Evolutionary conservation across 2,888 invertebrate genomes (phyloP).

Genomic region (Bombylius major): DNA sequence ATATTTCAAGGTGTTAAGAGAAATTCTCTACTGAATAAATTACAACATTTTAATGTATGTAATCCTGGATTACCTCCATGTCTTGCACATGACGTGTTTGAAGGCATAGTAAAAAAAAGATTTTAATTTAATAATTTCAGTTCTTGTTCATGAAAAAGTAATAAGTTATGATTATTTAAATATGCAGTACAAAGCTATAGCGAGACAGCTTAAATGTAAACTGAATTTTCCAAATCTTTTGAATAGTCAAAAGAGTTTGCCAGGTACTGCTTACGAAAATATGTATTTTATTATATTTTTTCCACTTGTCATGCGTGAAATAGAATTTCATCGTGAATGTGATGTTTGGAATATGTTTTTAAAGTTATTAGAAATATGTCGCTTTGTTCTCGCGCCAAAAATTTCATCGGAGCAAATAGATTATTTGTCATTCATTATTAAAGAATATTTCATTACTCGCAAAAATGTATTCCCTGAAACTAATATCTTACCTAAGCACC

Average conservation of each 20-base stretch:
- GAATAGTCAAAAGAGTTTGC: too few species aligned
- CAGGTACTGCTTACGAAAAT: too few species aligned
- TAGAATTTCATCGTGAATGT: conserved; percentile 6
- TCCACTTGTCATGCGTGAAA: conserved; percentile 7
- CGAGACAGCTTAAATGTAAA: too few species aligned
- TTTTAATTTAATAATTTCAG: too few species aligned
- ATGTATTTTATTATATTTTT: too few species aligned
- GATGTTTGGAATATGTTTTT: conserved; percentile 9
- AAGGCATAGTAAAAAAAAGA: too few species aligned
- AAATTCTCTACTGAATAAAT: too few species aligned
- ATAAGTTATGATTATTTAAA: too few species aligned
- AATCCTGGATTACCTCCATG: conserved; percentile 21
- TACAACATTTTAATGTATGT: conserved; percentile 19
- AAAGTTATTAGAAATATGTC: conserved; percentile 11
- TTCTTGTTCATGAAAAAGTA: too few species aligned
- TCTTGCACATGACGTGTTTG: conserved; percentile 21
- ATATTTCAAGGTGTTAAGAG: too few species aligned
- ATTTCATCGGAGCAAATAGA: conserved; percentile 7
- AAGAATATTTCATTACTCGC: conserved; percentile 10
- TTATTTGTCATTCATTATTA: conserved; percentile 10
- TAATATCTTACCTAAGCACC: conserved; percentile 11
- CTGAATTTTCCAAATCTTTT: too few species aligned
- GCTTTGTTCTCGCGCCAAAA: conserved; percentile 8
- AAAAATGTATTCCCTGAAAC: conserved; percentile 5
- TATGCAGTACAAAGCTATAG: too few species aligned